A percentile compares a stretch with the other conserved stretches of the same genome.
These are phyloP conservation scores for Pterocles gutturalis DNA, from an alignment of 2,113 vertebrate species.

Conservation along the genomic window DNA sequence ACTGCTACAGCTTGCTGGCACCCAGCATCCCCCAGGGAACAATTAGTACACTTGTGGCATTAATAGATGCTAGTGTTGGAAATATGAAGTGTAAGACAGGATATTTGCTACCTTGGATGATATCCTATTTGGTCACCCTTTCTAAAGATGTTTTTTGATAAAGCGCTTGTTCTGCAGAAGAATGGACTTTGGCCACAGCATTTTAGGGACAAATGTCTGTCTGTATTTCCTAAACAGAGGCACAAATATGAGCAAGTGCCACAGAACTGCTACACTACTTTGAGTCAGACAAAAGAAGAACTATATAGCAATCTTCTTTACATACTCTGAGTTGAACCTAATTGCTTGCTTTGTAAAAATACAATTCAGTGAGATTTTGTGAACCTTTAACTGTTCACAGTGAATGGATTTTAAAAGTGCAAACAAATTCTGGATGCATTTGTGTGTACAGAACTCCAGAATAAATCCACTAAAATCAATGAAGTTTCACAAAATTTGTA, in stretches of 20 bases:
- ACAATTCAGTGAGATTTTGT: background rate
- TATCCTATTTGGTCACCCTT: background rate
- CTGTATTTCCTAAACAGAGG: background rate
- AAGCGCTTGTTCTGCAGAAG: fast-evolving
- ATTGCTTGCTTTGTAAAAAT: background rate
- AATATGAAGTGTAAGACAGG: background rate
- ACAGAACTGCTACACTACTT: background rate
- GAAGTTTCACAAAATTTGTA: background rate
- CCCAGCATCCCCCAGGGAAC: background rate
- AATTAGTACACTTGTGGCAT: background rate
- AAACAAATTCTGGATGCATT: background rate
- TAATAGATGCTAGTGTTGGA: background rate
- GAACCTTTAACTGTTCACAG: background rate
- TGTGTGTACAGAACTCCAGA: background rate
- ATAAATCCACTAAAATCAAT: background rate
- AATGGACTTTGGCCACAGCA: background rate
- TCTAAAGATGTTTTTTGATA: background rate
- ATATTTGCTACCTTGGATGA: background rate
- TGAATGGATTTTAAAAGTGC: background rate
- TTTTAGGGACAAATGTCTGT: background rate
- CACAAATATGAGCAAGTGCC: background rate
- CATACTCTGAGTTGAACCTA: background rate
- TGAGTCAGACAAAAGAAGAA: background rate
- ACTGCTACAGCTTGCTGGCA: background rate
- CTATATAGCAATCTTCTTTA: background rate